Evolutionary conservation across 2,113 vertebrate species (phyloP), one percentile per base, ranked within the genome.

Genomic region (Nycticebus coucang): DNA sequence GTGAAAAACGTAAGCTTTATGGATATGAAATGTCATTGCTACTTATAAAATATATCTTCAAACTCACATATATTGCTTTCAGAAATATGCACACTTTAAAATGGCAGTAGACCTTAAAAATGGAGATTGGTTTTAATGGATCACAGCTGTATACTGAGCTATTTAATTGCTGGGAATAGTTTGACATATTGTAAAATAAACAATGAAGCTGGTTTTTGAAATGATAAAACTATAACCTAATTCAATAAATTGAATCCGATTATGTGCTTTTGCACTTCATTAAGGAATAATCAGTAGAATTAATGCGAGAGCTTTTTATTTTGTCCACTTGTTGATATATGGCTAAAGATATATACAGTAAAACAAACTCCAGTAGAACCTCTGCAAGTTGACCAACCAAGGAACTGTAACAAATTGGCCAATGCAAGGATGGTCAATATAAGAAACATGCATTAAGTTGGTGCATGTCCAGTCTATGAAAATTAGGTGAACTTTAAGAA

Each of bases 191-290:
- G 69, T 93, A 95, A 95, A 93, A 66, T 93, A 95, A 97, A 87
- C 95, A 96, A 72, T 37, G 33, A 96, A 98, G 77, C 77, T 79
- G 78, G 50, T 92, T 98, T 98, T 97, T 64, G 89, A 96, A 96
- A 68, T 97, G 72, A 97, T 96, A 96, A 95, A 98, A 97, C 90
- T 95, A 24, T 92, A 96, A 95, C 69, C 66, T 96, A 89, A 97
- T 98, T 98, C 86, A 96, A 95, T 93, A 97, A 97, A 96, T 90
- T 96, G 87, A 97, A 96, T 97, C 77, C 92, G 86, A 97, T 96
- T 97, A 92, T 21, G 45, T 79, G 95, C 92, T 98, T 98, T 97
- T 98, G 93, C 90, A 97, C 85, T 98, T 97, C 94, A 96, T 98
- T 97, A 97, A 96, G 89, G 75, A 96, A 98, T 89, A 97, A 95